Conservation (phyloP, 1,140 invertebrate species). For the Tetragnatha versicolor region DNA sequence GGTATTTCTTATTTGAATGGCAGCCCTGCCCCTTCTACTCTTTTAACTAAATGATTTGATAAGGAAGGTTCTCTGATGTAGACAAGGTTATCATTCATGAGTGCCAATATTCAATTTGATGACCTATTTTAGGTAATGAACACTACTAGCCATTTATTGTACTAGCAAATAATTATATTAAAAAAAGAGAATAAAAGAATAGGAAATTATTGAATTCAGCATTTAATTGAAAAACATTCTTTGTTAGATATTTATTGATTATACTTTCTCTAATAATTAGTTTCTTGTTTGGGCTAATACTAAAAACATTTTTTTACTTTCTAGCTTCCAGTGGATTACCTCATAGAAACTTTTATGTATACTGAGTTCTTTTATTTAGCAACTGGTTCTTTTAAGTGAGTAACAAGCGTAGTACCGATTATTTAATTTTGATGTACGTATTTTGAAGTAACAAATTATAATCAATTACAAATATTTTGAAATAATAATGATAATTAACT, state of each 20-base stretch:
- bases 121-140: background rate
- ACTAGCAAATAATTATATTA: background rate
- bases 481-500: too few species aligned
- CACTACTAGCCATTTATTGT: background rate
- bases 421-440: too few species aligned
- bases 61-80: background rate
- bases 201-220: conserved; percentile 5
- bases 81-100: background rate
- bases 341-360: background rate
- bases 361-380: too few species aligned
- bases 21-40: too few species aligned
- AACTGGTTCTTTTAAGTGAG: too few species aligned
- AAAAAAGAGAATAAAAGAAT: background rate
- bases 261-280: background rate
- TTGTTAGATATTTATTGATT: background rate
- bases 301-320: background rate
- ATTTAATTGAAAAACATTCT: conserved; percentile 25
- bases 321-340: background rate
- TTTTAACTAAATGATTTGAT: background rate
- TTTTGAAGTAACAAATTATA: too few species aligned
- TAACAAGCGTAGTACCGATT: too few species aligned
- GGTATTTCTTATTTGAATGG: too few species aligned
- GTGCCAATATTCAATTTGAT: background rate
- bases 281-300: background rate
- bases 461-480: too few species aligned